Base-by-base conservation (phyloP, 2,113 vertebrate genomes). In the Australoheros scitulus region DNA sequence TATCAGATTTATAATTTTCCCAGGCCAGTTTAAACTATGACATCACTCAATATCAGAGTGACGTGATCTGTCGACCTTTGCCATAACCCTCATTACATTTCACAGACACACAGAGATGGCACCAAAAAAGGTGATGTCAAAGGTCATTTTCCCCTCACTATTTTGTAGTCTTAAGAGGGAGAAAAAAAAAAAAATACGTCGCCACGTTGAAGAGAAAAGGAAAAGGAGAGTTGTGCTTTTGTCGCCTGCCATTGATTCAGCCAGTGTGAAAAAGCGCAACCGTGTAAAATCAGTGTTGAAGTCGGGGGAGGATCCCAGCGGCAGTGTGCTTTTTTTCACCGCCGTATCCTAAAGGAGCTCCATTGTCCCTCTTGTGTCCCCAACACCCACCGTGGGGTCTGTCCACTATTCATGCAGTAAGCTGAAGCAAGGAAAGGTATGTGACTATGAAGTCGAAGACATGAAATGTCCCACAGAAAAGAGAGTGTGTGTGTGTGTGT, bases 251-350 rank as follows among this genome's bases (percentile, higher is more conserved):
- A 85, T 85, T 88, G 91, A 95, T 91, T 95, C 93, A 89, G 80
- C 82, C 88, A 91, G 90, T 93, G 94, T 95, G 95, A 93, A 95
- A 95, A 94, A 94, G 95, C 94, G 90, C 90, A 93, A 94, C 94
- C 94, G 94, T 96, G 95, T 96, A 94, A 96, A 96, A 96, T 96
- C 92, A 93, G 92, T 79, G 89, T 87, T 83, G 92, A 93, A 95
- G 92, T 93, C 88, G 93, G 93, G 93, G 94, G 94, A 92, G 94
- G 94, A 94, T 83, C 94, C 89, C 88, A 64, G 87, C 79, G 74
- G 88, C 90, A 79, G 86, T 50, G 85, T 83, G 92, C 74, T 91
- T 94, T 95, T 94, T 75, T 64, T 56, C 88, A 89, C 80, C 59
- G 34, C 82, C 8, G 9, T 82, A 85, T 90, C 89, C 91, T 92